phyloP scores from a whole-genome alignment of 2,113 vertebrate genomes.

The Brachirus orientalis region DNA sequence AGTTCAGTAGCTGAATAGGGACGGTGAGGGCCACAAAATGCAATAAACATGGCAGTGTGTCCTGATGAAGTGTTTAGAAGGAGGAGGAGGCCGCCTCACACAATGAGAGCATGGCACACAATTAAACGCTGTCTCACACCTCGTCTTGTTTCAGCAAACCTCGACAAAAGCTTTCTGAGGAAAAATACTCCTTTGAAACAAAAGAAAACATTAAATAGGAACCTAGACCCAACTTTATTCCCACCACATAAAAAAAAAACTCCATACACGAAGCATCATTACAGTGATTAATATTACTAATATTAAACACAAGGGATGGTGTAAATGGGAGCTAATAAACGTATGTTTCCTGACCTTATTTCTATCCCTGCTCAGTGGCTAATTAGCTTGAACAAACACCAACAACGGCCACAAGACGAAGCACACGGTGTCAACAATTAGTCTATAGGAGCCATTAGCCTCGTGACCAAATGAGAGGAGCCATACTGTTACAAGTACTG shows the following conservation, averaged over 20 bases:
- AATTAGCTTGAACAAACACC: constrained; percentile 56
- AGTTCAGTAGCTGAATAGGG: constrained; percentile 25
- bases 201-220: constrained; percentile 5
- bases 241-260: no score
- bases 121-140: constrained; percentile 35
- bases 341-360: constrained; percentile 55
- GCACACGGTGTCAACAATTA: constrained; percentile 58
- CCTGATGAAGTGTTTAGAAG: constrained; percentile 32
- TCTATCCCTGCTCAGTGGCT: no score
- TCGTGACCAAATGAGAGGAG: constrained; percentile 11
- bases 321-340: constrained; percentile 29
- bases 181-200: not conserved
- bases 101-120: constrained; percentile 10
- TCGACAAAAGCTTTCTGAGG: not conserved
- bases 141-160: constrained; percentile 11
- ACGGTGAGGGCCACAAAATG: constrained; percentile 17
- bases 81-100: constrained; percentile 27
- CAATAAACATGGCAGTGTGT: constrained; percentile 15
- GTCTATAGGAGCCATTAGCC: constrained; percentile 44
- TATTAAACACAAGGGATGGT: constrained; percentile 23
- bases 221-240: no score
- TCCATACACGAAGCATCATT: no score
- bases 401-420: constrained; percentile 55
- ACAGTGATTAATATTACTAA: constrained; percentile 45
- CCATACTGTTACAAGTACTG: no score